Base-by-base conservation (phyloP, 2,888 invertebrate species). In the Tenthredo mesomela region DNA sequence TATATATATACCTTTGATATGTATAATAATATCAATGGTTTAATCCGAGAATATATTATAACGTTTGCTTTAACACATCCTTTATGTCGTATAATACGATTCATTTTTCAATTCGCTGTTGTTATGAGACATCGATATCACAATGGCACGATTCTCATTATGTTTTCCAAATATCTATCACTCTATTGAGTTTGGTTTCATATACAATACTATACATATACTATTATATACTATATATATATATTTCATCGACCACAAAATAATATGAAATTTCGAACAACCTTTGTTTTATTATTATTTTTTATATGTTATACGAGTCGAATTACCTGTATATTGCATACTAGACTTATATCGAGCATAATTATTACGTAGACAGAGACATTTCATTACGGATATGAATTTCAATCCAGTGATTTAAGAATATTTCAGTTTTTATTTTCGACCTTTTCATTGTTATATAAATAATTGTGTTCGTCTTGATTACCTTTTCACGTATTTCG, bases 151-250 rank as follows among this genome's bases (percentile, higher is more conserved):
- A 9, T 70, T 37, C 37, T 37, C 15, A 70, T 37, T 70, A 37
- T 37, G 70, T 70, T 70, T 70, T 37, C 18, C 70, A 37, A 70
- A 70, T 70, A 70, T 70, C 70, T 18, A 21, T 21, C 25, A 61
- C 21, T 25, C 25, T 25, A 2, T 54, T n/a, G 7, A 10, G 7
- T 61, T 25, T 4, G 1, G 5, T 61, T 61, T 61, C 61, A 12
- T 1, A 25, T 25, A 7, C 50, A 7, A n/a, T 54, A 7, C n/a
- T n/a, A 54, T n/a, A 54, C 54, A 54, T 7, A 5, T n/a, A 29
- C 29, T 29, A 29, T 29, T 29, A 29, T 2, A 1, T 29, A 29
- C 29, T 33, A 33, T 33, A 33, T 50, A 5, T 5, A 6, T 18
- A 18, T 50, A 50, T 50, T 18, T 54, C 54, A n/a, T 54, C 54